A percentile compares a stretch with the other conserved stretches of the same genome.
Evolutionary conservation across 2,888 invertebrate genomes (phyloP).

Genomic region (Dioctria linearis): DNA sequence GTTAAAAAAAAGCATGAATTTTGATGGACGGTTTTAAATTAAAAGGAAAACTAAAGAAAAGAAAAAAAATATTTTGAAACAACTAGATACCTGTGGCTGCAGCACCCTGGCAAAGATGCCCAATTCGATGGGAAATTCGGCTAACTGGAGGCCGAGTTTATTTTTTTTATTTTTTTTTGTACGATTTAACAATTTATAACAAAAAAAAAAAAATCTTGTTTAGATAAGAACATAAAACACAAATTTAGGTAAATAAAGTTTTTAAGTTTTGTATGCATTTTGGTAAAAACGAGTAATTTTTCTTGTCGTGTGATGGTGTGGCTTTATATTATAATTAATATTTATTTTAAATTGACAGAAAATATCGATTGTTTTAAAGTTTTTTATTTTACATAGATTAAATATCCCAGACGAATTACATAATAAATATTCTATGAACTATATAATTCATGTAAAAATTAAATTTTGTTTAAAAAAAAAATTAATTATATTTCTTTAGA

Average conservation of each 20-base stretch:
- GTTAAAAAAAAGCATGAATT: slow-evolving; percentile 40
- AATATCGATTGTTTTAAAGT: neutral
- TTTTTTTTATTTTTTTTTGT: slow-evolving; percentile 14
- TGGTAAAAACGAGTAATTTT: slow-evolving; percentile 18
- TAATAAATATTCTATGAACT: too few species aligned
- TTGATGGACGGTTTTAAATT: slow-evolving; percentile 30
- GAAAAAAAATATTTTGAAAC: slow-evolving; percentile 58
- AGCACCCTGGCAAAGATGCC: slow-evolving; percentile 84
- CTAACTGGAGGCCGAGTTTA: slow-evolving; percentile 72
- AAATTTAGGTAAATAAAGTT: slow-evolving; percentile 34
- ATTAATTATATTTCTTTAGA: too few species aligned
- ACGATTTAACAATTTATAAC: slow-evolving; percentile 13
- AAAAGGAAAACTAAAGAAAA: slow-evolving; percentile 53
- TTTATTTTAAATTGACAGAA: neutral
- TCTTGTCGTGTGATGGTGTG: slow-evolving; percentile 9
- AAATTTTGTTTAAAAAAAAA: too few species aligned
- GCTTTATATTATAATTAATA: neutral
- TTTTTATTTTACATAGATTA: neutral
- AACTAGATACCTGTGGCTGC: slow-evolving; percentile 73
- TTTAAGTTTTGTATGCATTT: slow-evolving; percentile 40
- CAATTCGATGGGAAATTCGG: slow-evolving; percentile 82
- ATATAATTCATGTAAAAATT: too few species aligned
- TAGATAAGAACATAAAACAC: slow-evolving; percentile 41
- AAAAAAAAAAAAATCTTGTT: slow-evolving; percentile 30
- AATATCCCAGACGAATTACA: slow-evolving; percentile 22